Conservation (phyloP, 2,797 vertebrate species). For the Rhadinocentrus ornatus region DNA sequence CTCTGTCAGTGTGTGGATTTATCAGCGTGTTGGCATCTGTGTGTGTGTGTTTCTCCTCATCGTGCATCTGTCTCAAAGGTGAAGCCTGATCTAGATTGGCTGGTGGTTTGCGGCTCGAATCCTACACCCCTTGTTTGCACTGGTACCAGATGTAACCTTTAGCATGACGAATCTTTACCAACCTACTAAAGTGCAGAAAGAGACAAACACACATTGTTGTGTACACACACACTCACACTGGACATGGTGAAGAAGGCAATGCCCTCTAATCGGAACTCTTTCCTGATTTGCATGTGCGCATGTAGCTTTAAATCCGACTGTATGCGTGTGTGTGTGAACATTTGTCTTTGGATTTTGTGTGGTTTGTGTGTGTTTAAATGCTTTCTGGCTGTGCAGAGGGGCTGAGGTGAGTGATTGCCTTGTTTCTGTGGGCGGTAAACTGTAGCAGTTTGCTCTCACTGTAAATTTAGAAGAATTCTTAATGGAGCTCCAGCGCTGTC, state of each 20-base stretch:
- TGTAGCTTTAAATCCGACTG: conserved; percentile 13
- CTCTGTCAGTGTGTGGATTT: neutral
- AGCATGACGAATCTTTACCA: conserved; percentile 41
- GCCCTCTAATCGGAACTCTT: conserved; percentile 49
- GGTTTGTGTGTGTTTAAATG: conserved; percentile 24
- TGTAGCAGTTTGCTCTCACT: conserved; percentile 71
- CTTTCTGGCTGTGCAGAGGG: conserved; percentile 51
- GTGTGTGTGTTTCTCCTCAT: conserved; percentile 35
- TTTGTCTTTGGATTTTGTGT: conserved; percentile 21
- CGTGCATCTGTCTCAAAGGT: conserved; percentile 51
- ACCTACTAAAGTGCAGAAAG: conserved; percentile 3
- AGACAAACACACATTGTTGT: neutral
- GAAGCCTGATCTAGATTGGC: conserved; percentile 67
- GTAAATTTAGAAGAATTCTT: conserved; percentile 76
- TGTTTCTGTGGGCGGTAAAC: conserved; percentile 73
- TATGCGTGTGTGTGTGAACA: conserved; percentile 18
- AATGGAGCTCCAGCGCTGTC: conserved; percentile 71
- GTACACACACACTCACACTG: neutral
- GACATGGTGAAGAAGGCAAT: conserved; percentile 58
- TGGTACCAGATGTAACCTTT: conserved; percentile 71
- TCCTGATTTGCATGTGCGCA: conserved; percentile 3
- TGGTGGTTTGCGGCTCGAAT: conserved; percentile 69
- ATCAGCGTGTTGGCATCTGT: neutral
- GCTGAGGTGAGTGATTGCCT: conserved; percentile 77
- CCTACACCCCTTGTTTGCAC: conserved; percentile 66